Evolutionary conservation across 1,140 invertebrate species (phyloP), one percentile per base, ranked within the genome.

Genomic region (Pachypeltis micranthus): DNA sequence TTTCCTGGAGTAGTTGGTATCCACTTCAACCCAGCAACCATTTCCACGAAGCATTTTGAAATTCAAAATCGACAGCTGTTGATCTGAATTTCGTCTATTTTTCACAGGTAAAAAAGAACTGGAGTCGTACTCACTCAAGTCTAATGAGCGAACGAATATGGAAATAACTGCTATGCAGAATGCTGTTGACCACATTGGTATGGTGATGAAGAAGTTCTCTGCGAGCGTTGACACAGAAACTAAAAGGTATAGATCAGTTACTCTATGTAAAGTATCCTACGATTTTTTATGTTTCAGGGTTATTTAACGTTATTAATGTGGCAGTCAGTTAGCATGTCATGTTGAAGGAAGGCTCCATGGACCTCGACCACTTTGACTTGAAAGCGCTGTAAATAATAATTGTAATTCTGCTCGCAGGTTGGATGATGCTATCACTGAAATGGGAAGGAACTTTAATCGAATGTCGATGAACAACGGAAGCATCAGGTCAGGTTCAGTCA

Each of bases 401-500:
- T 47, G 24, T 2, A 47, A 3, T 47, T 12, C 23, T 39, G 21
- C 4, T 63, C 25, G 21, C 44, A 65, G 64, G 16, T 61, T 65
- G 27, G 64, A 65, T n/a, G 64, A 65, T 10, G 28, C 27, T 4
- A 34, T 64, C 1, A 14, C 58, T 16, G 63, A 64, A 54, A 23
- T 60, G 4, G 31, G 28, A 25, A 56, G 58, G 27, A 64, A 58
- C 29, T 24, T 64, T 14, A 64, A 51, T 16, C 19, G 27, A 59
- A 60, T 28, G 27, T 28, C 58, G 34, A 21, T 60, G 19, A 64
- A 59, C 25, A 58, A 58, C 7, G 58, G 51, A 24, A 51, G 44
- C 24, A 79, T 84, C 44, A 76, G 84, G 61, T 89, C 88, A 10
- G 79, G 86, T 69, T 82, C 83, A 1, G 81, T 81, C 23, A 86